phyloP scores from a whole-genome alignment of 2,797 vertebrate species.

The Sylvilagus floridanus region DNA sequence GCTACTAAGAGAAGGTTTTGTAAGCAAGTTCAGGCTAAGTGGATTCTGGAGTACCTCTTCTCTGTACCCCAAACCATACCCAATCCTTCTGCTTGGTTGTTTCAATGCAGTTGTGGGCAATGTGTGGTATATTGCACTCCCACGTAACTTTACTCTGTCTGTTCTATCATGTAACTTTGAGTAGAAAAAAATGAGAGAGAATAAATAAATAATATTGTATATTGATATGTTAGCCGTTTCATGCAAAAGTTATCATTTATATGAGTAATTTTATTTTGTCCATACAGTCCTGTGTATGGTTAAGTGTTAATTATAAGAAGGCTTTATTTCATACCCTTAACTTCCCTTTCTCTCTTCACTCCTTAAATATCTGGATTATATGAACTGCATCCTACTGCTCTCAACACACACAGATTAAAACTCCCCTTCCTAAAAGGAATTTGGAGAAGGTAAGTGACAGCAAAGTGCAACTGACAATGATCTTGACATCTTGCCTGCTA shows the following conservation, averaged over 20 bases:
- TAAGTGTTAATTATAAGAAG: neutral
- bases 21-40: too few species aligned
- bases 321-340: neutral
- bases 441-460: neutral
- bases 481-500: neutral
- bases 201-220: neutral
- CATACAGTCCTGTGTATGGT: neutral
- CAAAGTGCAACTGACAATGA: neutral
- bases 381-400: neutral
- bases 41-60: too few species aligned
- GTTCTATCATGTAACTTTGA: neutral
- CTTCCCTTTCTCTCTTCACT: constrained; percentile 1
- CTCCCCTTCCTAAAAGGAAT: neutral
- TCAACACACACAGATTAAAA: neutral
- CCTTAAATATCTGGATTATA: neutral
- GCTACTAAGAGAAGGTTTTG: too few species aligned
- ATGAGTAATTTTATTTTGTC: neutral
- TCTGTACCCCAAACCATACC: too few species aligned
- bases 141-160: too few species aligned
- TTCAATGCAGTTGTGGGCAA: too few species aligned
- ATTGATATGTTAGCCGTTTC: neutral
- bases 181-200: constrained; percentile 51
- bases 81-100: too few species aligned
- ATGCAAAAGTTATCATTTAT: neutral
- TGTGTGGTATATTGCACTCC: too few species aligned